phyloP scores from a whole-genome alignment of 2,113 vertebrate genomes.

The Choloepus hoffmanni region DNA sequence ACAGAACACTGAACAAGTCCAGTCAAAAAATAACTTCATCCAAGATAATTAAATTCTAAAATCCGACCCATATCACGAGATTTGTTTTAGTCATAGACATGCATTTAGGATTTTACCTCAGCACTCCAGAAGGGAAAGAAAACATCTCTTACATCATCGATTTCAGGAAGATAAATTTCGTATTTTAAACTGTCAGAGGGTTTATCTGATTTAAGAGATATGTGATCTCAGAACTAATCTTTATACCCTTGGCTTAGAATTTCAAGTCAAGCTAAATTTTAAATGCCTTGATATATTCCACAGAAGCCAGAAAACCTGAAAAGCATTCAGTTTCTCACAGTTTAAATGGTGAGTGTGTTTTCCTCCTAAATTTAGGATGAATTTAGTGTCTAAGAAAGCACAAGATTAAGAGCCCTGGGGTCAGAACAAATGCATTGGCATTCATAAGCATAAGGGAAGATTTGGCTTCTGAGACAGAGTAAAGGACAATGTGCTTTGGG shows the following conservation, averaged over 20 bases:
- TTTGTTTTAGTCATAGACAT: slow-evolving; percentile 5
- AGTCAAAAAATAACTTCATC: background rate
- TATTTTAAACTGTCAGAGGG: slow-evolving; percentile 56
- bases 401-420: background rate
- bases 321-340: slow-evolving; percentile 53
- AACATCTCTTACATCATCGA: slow-evolving; percentile 41
- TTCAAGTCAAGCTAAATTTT: slow-evolving; percentile 62
- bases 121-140: slow-evolving; percentile 41
- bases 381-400: slow-evolving; percentile 7
- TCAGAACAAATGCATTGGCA: background rate
- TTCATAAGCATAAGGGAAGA: slow-evolving; percentile 16
- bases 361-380: background rate
- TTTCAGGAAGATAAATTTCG: slow-evolving; percentile 60
- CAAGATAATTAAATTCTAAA: slow-evolving; percentile 31
- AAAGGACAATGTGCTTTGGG: background rate
- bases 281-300: slow-evolving; percentile 65
- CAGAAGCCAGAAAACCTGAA: slow-evolving; percentile 1
- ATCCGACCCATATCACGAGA: background rate
- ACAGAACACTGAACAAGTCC: background rate
- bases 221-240: slow-evolving; percentile 54
- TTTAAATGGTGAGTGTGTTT: slow-evolving; percentile 51
- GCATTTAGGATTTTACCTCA: slow-evolving; percentile 34
- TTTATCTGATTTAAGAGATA: slow-evolving; percentile 71
- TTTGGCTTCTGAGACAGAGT: background rate
- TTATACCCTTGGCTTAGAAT: slow-evolving; percentile 60